Percentiles rank a stretch among this genome's conserved stretches.
phyloP scores from a whole-genome alignment of 2,113 vertebrate genomes.

The Heliornis fulica region DNA sequence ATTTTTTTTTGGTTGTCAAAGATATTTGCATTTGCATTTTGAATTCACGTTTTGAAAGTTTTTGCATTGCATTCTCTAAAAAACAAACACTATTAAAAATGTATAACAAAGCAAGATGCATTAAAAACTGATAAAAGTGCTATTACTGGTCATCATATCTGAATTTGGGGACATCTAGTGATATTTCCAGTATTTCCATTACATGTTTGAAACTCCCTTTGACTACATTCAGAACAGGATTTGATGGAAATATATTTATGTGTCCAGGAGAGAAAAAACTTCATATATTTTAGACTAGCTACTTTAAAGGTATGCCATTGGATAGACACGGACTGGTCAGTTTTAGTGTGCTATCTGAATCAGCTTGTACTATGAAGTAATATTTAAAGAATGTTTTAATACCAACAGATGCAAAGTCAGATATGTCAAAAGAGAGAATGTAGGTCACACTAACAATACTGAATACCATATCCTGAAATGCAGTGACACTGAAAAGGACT shows the following conservation, averaged over 20 bases:
- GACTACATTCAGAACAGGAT: not conserved
- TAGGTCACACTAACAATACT: conserved; percentile 57
- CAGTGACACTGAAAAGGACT: conserved; percentile 63
- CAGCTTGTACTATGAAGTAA: not conserved
- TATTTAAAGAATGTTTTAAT: conserved; percentile 21
- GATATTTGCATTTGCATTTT: not conserved
- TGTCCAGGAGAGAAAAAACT: not conserved
- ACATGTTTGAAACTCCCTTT: not conserved
- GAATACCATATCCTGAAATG: conserved; percentile 45
- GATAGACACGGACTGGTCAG: not conserved
- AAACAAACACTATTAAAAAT: not conserved
- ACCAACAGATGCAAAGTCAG: conserved; percentile 21
- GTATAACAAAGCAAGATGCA: not conserved
- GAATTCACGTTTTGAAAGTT: not conserved
- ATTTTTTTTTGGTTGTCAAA: not conserved
- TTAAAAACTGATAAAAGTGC: not conserved
- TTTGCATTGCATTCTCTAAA: not conserved
- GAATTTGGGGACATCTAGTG: not conserved
- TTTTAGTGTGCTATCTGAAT: not conserved
- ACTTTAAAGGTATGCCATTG: not conserved
- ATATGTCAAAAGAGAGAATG: conserved; percentile 57
- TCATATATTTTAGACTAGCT: not conserved
- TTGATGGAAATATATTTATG: not conserved
- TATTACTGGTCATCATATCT: not conserved
- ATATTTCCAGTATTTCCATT: not conserved